Evolutionary conservation across 2,888 invertebrate species (phyloP), one percentile per base, ranked within the genome.

Genomic region (Hyposoter didymator): DNA sequence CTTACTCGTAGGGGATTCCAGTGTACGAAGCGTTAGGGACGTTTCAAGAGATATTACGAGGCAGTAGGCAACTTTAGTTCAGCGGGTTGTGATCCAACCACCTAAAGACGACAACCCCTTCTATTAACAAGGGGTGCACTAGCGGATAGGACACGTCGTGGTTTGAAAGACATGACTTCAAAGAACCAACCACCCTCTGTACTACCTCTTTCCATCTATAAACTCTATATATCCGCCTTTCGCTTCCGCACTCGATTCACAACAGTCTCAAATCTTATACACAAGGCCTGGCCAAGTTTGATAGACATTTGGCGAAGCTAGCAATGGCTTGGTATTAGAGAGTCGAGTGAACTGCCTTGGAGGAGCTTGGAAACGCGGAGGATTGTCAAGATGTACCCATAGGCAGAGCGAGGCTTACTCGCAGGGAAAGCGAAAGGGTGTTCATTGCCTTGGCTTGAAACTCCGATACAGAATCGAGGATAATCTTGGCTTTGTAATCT

Each of bases 401-500:
- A 81, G 67, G 35, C 45, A 78, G 62, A 78, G 62, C 8, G 19
- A 43, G 49, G 59, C 12, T 22, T 39, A 32, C 47, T 59, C 59
- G 19, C n/a, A 43, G n/a, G 32, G 28, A 70, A 62, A 55, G 49
- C 72, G 28, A 70, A 43, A 66, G 66, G 59, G 75, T 52, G 32
- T 49, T 62, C 62, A 52, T 55, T 82, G 87, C 89, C 89, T 90
- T 90, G 74, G 75, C 73, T 76, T 69, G 75, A 69, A 79, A 86
- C 87, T 88, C 59, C 62, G 39, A 90, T 90, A 88, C 89, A 90
- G 59, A 90, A 90, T 90, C 47, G 66, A 64, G 90, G 91, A 90
- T 91, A 90, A 92, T 92, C 91, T 90, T 88, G 88, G 90, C 91
- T 91, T 91, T 91, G 91, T 91, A 91, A 92, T 92, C 91, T 90